Evolutionary conservation across 1,140 invertebrate species (phyloP).

Genomic region (Solenopsis invicta): DNA sequence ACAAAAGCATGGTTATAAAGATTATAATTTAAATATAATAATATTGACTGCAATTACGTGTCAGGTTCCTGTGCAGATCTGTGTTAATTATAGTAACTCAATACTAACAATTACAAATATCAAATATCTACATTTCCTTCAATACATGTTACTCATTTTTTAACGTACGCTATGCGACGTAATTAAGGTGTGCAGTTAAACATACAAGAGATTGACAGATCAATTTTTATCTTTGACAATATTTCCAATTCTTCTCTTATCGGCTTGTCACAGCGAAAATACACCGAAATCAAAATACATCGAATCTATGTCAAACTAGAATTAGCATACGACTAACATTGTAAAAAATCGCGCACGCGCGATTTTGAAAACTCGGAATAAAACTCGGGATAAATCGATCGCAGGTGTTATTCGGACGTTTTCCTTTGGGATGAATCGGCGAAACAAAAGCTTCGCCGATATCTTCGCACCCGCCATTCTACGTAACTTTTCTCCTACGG

Average conservation of each 20-base stretch:
- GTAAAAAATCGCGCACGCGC: background rate
- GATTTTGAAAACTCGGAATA: conserved; percentile 8
- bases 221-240: background rate
- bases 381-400: background rate
- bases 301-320: background rate
- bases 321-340: background rate
- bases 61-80: no score
- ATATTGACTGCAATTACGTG: no score
- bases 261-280: background rate
- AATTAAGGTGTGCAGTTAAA: background rate
- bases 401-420: conserved; percentile 37
- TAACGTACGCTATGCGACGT: background rate
- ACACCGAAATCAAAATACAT: background rate
- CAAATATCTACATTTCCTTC: no score
- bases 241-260: background rate
- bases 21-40: no score
- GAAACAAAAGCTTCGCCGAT: conserved; percentile 82
- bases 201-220: background rate
- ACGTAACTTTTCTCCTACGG: conserved; percentile 76
- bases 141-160: background rate
- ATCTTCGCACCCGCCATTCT: conserved; percentile 79
- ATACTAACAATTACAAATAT: no score
- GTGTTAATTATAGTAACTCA: no score
- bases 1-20: no score
- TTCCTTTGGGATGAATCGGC: conserved; percentile 17